Evolutionary conservation across 2,113 vertebrate genomes (phyloP), one percentile per base, ranked within the genome.

Genomic region (Phoxinus phoxinus): DNA sequence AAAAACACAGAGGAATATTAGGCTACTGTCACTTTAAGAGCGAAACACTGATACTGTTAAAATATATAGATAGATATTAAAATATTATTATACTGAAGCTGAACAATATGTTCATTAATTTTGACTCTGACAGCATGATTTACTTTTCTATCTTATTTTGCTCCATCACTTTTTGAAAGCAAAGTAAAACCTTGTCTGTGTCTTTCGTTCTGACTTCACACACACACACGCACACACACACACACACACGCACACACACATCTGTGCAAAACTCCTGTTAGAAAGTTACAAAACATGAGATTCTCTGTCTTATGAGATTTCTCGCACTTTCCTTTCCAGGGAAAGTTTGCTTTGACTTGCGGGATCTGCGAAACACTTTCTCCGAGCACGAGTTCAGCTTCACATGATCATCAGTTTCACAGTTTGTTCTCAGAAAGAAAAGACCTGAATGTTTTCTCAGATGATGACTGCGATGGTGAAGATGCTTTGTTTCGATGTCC

Each of bases 291-390:
- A 58, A 72, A 81, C 30, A 61, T 56, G 13, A 82, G 90, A 92
- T 86, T 89, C 81, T 37, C 58, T 46, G 48, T 90, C 85, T 80
- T 88, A 81, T 89, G 89, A 91, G 86, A 84, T 86, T 23, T 44
- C n/a, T 79, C 86, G 56, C 86, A 89, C 88, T 92, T 91, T 89
- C 87, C 69, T 8, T 71, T 72, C 53, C 86, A 84, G 65, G 81
- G 87, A 85, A 80, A 87, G 85, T 82, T 90, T 82, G 67, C 27
- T 88, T 89, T 89, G 77, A 82, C 48, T 25, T 81, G 84, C 23
- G 35, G 77, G 73, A 88, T 77, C 48, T 65, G 27, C 63, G 37
- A 81, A 72, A 44, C 32, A 23, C 44, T 35, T 58, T 77, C 51
- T 35, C 2, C 27, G 3, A 17, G 30, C 30, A 6, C 35, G 35